Evolutionary conservation across 2,797 vertebrate species (phyloP), one percentile per base, ranked within the genome.

Genomic region (Sebastes melanostomus): DNA sequence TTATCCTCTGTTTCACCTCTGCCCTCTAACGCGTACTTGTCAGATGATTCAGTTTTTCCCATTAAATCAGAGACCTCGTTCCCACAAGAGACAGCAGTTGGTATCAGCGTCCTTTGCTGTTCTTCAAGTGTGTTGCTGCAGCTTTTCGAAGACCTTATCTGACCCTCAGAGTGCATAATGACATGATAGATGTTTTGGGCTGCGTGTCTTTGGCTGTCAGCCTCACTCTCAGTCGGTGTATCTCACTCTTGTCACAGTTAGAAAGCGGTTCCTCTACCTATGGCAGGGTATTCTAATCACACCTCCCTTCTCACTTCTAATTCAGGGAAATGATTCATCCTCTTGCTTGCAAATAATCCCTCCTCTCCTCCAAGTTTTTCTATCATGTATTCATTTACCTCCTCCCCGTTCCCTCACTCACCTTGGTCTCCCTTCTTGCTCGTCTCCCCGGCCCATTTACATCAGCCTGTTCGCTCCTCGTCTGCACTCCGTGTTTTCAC

Each of bases 41-140:
- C 80, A 78, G 73, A 83, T 88, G 78, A 91, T 76, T 87, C 78
- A 36, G 27, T 67, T 82, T 83, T 86, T 65, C 75, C 63, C 81
- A 81, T 88, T 89, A 77, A 85, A 82, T 78, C 68, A 60, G 10
- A 77, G 24, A 18, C 71, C 56, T 79, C 55, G 56, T 77, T 80
- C 78, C 72, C 70, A 84, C 80, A 70, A 81, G 84, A 78, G 56
- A 71, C 30, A 61, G 73, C 65, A 66, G 60, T 76, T 60, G 34
- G 24, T 66, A 38, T 84, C 22, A 16, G 24, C 18, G 5, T 80
- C 52, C 32, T 84, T 77, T 81, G 52, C 66, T 74, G 4, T 52
- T 76, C 70, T 52, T 52, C 29, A 55, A 72, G 38, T 58, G 63
- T 62, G 16, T 78, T 87, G 42, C 29, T 71, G 14, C 52, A 83